phyloP scores from a whole-genome alignment of 2,888 invertebrate species.

The Diplazon laetatorius region DNA sequence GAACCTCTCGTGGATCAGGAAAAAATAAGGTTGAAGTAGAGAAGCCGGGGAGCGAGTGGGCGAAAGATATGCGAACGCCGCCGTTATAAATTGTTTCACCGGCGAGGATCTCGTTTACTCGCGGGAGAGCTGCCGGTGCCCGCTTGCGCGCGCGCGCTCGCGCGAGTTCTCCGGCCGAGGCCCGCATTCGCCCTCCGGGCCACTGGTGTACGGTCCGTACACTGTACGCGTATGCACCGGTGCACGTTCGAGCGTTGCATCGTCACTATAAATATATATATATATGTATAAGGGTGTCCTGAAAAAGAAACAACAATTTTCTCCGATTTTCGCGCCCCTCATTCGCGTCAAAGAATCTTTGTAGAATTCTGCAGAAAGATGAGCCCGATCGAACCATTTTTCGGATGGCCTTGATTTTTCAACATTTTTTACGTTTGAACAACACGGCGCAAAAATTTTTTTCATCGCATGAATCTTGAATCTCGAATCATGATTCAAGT shows the following conservation, averaged over 20 bases:
- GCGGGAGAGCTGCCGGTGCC: conserved; percentile 41
- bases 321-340: too few species aligned
- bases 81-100: conserved; percentile 65
- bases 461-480: too few species aligned
- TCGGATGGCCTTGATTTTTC: too few species aligned
- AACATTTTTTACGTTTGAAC: too few species aligned
- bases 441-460: too few species aligned
- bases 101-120: conserved; percentile 64
- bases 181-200: conserved; percentile 56
- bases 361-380: too few species aligned
- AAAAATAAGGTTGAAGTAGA: conserved; percentile 22
- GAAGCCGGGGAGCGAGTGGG: conserved; percentile 57
- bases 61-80: conserved; percentile 61
- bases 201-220: conserved; percentile 40
- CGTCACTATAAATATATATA: conserved; percentile 8
- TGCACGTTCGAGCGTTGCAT: conserved; percentile 32
- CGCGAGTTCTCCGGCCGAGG: conserved; percentile 50
- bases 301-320: too few species aligned
- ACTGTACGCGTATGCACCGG: conserved; percentile 36
- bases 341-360: too few species aligned
- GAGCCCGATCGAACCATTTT: too few species aligned
- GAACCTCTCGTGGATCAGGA: conserved; percentile 11
- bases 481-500: too few species aligned
- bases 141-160: too few species aligned
- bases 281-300: too few species aligned